Base-by-base conservation (phyloP, 2,888 invertebrate species). In the Xylophagus ater region DNA sequence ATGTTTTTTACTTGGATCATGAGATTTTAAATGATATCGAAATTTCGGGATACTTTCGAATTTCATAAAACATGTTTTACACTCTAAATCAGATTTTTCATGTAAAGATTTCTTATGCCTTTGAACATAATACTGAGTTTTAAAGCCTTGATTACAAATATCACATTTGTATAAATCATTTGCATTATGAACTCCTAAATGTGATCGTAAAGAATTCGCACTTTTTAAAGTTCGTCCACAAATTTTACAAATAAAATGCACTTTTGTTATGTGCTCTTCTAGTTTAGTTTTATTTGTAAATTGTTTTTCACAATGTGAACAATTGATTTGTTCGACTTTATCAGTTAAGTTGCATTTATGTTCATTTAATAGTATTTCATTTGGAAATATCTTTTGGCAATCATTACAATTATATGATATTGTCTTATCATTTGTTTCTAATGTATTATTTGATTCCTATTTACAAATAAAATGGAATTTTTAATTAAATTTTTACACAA, bases 91-190 rank as follows among this genome's bases (percentile, higher is more conserved):
- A 6, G 13, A n/a, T 6, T 24, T 9, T 4, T 25, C 30, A 24
- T 44, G 44, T 9, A 30, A 10, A 7, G 37, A 34, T 6, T 17
- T 33, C 26, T 33, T 37, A 34, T 44, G 44, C 15, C 33, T 32
- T 8, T 13, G 21, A 25, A 44, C 23, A 31, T 40, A 37, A 10
- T 19, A 21, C 31, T 37, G 37, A n/a, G 33, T 34, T 23, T 34
- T 42, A 31, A 44, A 44, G 6, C 17, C 32, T 20, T 34, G 37
- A 12, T 31, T 28, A 31, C 44, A 44, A n/a, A 37, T 21, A 14
- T 37, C 34, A 18, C 44, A 44, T 21, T 26, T 25, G 9, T 30
- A 38, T 17, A 25, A 15, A 31, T 26, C 26, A 5, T 25, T 12
- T 10, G 13, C 12, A n/a, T 31, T 26, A 20, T 26, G 14, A 5